phyloP scores from a whole-genome alignment of 2,888 invertebrate genomes.

The Oegoconia quadripuncta region DNA sequence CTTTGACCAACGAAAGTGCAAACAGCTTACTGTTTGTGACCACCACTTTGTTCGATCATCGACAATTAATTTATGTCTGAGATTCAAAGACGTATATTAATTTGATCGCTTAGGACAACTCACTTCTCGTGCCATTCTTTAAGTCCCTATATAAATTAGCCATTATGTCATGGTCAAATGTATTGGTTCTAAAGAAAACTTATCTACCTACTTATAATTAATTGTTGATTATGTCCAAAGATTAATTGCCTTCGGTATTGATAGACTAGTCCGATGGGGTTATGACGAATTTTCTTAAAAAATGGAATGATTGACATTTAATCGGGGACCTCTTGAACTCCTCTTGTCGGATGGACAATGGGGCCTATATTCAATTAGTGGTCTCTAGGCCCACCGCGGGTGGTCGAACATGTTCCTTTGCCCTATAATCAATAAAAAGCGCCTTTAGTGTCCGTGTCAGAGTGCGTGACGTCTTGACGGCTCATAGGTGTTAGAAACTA shows the following conservation, averaged over 20 bases:
- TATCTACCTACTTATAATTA: not conserved
- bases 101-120: conserved; percentile 3
- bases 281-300: conserved; percentile 44
- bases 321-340: conserved; percentile 59
- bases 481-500: conserved; percentile 19
- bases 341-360: conserved; percentile 47
- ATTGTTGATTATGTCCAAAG: not conserved
- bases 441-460: conserved; percentile 40
- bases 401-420: conserved; percentile 49
- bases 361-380: conserved; percentile 52
- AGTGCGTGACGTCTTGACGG: conserved; percentile 44
- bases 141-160: no score
- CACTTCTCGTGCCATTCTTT: no score
- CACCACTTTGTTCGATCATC: conserved; percentile 24
- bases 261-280: conserved; percentile 16
- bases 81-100: conserved; percentile 14
- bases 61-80: conserved; percentile 24
- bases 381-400: conserved; percentile 43
- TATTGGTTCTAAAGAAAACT: not conserved
- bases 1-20: conserved; percentile 21
- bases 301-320: conserved; percentile 51
- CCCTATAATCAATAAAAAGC: conserved; percentile 52
- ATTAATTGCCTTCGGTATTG: not conserved
- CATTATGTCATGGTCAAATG: no score
- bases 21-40: conserved; percentile 20